Base-by-base conservation (phyloP, 2,888 invertebrate genomes). In the Athetis lepigone region DNA sequence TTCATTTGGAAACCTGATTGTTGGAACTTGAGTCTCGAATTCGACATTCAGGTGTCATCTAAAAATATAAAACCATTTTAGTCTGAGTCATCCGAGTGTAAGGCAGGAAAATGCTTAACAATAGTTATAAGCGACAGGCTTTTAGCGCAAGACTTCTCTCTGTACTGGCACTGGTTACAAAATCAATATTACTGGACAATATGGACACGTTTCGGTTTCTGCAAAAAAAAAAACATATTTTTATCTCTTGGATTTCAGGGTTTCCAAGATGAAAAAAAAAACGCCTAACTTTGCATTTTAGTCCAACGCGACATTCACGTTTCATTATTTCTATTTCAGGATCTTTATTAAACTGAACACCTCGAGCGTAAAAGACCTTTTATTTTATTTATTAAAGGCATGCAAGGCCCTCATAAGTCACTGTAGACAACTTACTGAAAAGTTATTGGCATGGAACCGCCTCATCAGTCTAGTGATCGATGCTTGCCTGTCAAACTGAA, bases 391-490 rank as follows among this genome's bases (percentile, higher is more conserved):
- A 49, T 50, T 39, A 13, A 45, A 19, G 21, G 4, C 43, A 39
- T 45, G 19, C 29, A 45, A 36, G 27, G 36, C 39, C 46, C 51
- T 51, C 46, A 67, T 66, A 66, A 60, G 60, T 52, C 40, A 68
- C 33, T 39, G 33, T 45, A 49, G 49, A 65, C 65, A 39, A 50
- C 43, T 37, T 40, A 42, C 46, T 68, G 51, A 68, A 67, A 67
- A 67, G 46, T 68, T 60, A 52, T 68, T 52, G 68, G 51, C 68
- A 51, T 52, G 42, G 36, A 47, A 29, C 37, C 29, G 23, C 59
- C 36, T 47, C 60, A 68, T 60, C 69, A 47, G 42, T 67, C 66
- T 52, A 29, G 46, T 67, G 60, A 67, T 67, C 69, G 66, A 67
- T 67, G 69, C 37, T 47, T 29, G 8, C 40, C 46, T 67, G 69